Conservation (phyloP, 2,797 vertebrate genomes). For the Podargus strigoides region DNA sequence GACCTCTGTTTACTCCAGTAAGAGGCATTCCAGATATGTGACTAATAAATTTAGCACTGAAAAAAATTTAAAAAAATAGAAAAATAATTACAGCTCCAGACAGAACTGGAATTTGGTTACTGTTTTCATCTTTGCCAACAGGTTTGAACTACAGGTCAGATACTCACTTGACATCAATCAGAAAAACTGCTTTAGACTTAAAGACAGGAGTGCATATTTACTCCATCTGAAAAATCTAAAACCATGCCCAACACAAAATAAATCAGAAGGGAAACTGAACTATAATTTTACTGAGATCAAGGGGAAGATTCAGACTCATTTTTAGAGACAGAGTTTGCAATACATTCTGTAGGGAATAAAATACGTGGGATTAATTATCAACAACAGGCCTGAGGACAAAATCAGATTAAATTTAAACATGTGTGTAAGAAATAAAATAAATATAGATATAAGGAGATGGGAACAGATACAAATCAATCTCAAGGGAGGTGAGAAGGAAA, state of each 20-base stretch:
- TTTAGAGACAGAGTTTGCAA: conserved; percentile 49
- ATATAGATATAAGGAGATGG: conserved; percentile 65
- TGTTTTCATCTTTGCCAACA: background rate
- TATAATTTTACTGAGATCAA: conserved; percentile 52
- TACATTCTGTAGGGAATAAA: conserved; percentile 62
- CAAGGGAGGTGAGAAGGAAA: conserved; percentile 38
- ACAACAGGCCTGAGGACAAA: conserved; percentile 67
- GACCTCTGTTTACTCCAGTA: background rate
- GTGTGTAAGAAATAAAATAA: conserved; percentile 66
- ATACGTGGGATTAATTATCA: conserved; percentile 67
- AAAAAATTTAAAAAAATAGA: background rate
- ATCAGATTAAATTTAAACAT: conserved; percentile 68
- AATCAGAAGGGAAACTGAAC: background rate
- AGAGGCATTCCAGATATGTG: background rate
- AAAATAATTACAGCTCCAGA: background rate
- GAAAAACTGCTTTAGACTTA: background rate
- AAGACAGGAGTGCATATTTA: background rate
- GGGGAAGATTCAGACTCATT: conserved; percentile 25
- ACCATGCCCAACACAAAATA: background rate
- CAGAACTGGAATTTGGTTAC: background rate
- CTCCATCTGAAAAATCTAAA: background rate
- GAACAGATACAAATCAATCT: conserved; percentile 64
- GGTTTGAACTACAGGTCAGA: background rate
- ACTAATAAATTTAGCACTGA: background rate
- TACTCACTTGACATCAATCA: background rate